Base-by-base conservation (phyloP, 1,140 invertebrate species). In the Drosophila trapezifrons region DNA sequence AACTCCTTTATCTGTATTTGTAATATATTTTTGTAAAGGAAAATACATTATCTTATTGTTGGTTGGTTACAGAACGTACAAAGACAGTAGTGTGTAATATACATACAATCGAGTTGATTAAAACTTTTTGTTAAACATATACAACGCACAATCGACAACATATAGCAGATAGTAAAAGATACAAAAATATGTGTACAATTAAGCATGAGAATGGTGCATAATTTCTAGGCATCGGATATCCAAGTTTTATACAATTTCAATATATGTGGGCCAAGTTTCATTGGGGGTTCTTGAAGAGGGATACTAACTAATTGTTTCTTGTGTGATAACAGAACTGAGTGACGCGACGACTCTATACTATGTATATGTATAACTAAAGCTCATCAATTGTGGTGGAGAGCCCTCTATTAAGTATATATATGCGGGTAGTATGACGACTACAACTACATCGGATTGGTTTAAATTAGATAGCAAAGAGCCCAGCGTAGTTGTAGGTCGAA, bases 21-120 rank as follows among this genome's bases (percentile, higher is more conserved):
- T 75, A 86, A 76, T 81, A 87, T 87, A 89, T 87, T 87, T 87
- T 87, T 89, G 83, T 87, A 87, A 89, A 87, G 69, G 77, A 87
- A 87, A 87, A 87, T 87, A 87, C 84, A 78, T 78, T 78, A 78
- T 77, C 55, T 77, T 78, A 62, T 62, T 37, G 45, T 78, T 65
- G 62, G 63, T 52, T 54, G 59, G 60, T 63, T 75, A 76, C 74
- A 54, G 59, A 62, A 87, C 80, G 76, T 87, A 83, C 79, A 83
- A 79, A 66, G 80, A 81, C 64, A 63, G 46, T 22, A 54, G 51
- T 32, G 69, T 73, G 51, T 76, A 87, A 71, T 76, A 54, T 87
- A 78, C 67, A 75, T 85, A 85, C 78, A 86, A 78, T 78, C 59
- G 77, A 46, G 55, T 76, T 71, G 54, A 63, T 81, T 52, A 69